Evolutionary conservation across 2,888 invertebrate genomes (phyloP).

Genomic region (Calephelis perditalis): DNA sequence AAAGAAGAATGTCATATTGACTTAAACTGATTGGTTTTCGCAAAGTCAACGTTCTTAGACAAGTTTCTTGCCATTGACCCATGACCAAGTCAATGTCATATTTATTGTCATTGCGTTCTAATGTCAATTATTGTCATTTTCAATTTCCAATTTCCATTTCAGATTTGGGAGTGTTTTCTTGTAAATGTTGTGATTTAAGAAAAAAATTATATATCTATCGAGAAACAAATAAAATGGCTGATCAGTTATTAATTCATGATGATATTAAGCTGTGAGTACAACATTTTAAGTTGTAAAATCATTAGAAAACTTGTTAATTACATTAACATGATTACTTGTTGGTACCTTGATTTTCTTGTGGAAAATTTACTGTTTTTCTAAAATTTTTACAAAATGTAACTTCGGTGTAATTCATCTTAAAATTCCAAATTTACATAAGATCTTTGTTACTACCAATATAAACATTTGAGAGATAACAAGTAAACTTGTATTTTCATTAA

Average conservation of each 20-base stretch:
- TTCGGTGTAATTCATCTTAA: too few relatives aligned
- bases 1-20: neutral
- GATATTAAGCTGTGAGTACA: conserved; percentile 85
- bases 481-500: too few relatives aligned
- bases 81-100: too few relatives aligned
- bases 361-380: too few relatives aligned
- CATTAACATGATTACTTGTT: conserved; percentile 11
- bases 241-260: conserved; percentile 84
- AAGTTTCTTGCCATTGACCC: too few relatives aligned
- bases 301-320: conserved; percentile 17
- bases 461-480: too few relatives aligned
- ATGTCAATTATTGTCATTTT: conserved; percentile 9
- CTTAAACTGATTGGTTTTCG: conserved; percentile 15
- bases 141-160: conserved; percentile 7
- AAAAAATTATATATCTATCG: conserved; percentile 18
- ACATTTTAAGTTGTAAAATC: conserved; percentile 15
- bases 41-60: too few relatives aligned
- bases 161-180: conserved; percentile 9
- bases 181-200: conserved; percentile 30
- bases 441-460: too few relatives aligned
- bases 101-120: too few relatives aligned
- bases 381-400: too few relatives aligned
- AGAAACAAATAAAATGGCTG: conserved; percentile 50
- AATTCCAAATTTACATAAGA: too few relatives aligned
- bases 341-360: too few relatives aligned